Conservation (phyloP, 2,888 invertebrate genomes). For the Aelia acuminata region DNA sequence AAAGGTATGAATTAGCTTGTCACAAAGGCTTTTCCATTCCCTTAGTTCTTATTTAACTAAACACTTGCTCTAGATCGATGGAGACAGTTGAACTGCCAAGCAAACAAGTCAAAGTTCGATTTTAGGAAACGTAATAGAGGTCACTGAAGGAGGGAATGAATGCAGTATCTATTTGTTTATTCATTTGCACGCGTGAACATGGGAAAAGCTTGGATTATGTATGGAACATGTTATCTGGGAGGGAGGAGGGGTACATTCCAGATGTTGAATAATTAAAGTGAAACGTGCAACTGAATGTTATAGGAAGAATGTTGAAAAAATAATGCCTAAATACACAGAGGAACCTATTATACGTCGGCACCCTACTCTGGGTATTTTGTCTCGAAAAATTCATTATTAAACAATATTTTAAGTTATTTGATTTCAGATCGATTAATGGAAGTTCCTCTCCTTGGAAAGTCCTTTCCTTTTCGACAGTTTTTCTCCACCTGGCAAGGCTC, state of each 20-base stretch:
- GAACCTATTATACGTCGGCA: not conserved
- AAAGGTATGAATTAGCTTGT: not conserved
- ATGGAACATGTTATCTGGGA: not conserved
- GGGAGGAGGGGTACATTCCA: not conserved
- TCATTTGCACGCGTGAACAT: not conserved
- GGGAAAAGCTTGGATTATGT: not conserved
- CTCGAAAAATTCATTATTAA: too few species aligned
- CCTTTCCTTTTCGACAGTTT: too few species aligned
- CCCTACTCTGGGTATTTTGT: too few species aligned
- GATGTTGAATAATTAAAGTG: not conserved
- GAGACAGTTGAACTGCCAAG: not conserved
- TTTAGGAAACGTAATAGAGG: not conserved
- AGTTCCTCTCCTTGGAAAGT: too few species aligned
- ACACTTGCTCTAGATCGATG: not conserved
- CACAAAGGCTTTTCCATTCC: not conserved
- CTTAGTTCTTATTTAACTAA: slow-evolving; percentile 1
- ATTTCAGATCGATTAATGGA: too few species aligned
- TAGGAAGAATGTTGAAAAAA: not conserved
- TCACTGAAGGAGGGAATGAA: not conserved
- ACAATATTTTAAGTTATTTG: too few species aligned
- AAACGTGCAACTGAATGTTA: not conserved
- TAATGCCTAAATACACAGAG: not conserved
- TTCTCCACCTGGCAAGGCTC: too few species aligned
- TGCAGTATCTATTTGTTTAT: not conserved
- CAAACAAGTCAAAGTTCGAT: not conserved